Base-by-base conservation (phyloP, 2,797 vertebrate species). In the Clarias pachynema region DNA sequence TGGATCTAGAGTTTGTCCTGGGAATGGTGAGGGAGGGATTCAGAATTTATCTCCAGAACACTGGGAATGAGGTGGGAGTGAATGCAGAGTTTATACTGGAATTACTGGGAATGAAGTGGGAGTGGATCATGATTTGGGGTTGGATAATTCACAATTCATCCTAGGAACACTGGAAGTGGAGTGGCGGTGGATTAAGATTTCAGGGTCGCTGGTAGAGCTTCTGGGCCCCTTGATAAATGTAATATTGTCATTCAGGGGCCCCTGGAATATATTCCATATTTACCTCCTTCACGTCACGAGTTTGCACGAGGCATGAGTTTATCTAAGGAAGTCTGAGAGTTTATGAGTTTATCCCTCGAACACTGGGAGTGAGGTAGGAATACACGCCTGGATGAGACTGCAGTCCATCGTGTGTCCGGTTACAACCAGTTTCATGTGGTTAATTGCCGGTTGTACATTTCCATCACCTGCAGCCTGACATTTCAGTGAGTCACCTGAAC, bases 401-500 rank as follows among this genome's bases (percentile, higher is more conserved):
- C 26, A 57, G 26, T 29, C 53, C 29, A 22, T 59, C 4, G 6
- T 4, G 60, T 40, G 78, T 63, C 15, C 34, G 44, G 5, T 63
- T 18, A 10, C 3, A 24, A 53, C 24, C 40, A 44, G 16, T 29
- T 29, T 66, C 57, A 4, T 7, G 40, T 65, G n/a, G 24, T 26
- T 44, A 65, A 40, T 79, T 65, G 3, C 60, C 10, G 78, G 12
- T 79, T 44, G 49, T 12, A 65, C 78, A 79, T 63, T 79, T 65
- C 77, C 78, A 80, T 66, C 40, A 66, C 62, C 62, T 65, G 60
- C 62, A 66, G 16, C 12, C 40, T 29, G 37, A 49, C 62, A 80
- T 80, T 15, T 49, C 78, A 49, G 9, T 80, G 78, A 80, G 60
- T 80, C 78, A 80, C 62, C 20, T 15, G 4, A 66, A 66, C 9